These are phyloP conservation scores for Oxycera nigricornis DNA, from an alignment of 2,888 invertebrate species.

Conservation along the genomic window DNA sequence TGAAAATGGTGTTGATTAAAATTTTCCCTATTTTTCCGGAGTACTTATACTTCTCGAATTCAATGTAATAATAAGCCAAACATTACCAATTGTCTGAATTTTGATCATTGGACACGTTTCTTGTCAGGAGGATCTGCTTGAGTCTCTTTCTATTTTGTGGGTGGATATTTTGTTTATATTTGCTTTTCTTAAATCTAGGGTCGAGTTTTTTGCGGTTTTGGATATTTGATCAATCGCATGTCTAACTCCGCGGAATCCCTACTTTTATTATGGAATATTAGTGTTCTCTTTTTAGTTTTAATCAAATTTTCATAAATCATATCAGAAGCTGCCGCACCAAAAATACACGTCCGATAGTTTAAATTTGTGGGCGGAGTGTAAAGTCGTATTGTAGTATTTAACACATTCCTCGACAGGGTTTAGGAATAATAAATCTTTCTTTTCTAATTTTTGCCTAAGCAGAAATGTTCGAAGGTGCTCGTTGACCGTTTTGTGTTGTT, in stretches of 20 bases:
- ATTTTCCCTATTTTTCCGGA: no score
- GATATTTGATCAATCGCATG: neutral
- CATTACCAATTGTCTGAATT: no score
- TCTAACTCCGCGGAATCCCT: neutral
- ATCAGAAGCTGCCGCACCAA: neutral
- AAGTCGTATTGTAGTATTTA: slow-evolving; percentile 6
- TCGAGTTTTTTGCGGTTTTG: neutral
- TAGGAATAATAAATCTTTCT: neutral
- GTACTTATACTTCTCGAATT: no score
- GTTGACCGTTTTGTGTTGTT: no score
- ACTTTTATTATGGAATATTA: neutral
- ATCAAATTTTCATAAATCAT: neutral
- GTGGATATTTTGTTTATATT: neutral
- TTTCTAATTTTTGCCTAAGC: neutral
- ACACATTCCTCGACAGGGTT: slow-evolving; percentile 5
- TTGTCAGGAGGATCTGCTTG: no score
- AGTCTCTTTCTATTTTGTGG: neutral
- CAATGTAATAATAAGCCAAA: no score
- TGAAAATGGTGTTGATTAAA: no score
- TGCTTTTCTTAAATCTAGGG: neutral
- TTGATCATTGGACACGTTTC: no score
- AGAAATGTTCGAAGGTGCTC: neutral
- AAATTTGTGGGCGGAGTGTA: neutral
- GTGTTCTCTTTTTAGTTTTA: neutral
- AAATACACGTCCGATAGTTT: slow-evolving; percentile 1